These are phyloP conservation scores for Salmo trutta DNA, from an alignment of 2,797 vertebrate species.

Conservation along the genomic window DNA sequence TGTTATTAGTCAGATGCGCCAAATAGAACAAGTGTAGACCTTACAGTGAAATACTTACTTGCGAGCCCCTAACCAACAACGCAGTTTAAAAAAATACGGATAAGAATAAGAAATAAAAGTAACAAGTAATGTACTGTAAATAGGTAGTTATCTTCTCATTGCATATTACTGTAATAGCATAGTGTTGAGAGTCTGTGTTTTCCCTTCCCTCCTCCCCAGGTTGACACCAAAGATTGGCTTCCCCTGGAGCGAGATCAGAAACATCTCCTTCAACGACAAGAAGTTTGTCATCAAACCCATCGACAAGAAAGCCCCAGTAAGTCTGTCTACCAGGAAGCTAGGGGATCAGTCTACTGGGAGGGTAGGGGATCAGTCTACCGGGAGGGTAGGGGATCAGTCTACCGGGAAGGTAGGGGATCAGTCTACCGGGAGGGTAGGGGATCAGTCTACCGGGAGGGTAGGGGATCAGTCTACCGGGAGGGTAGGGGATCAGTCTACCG, in stretches of 20 bases:
- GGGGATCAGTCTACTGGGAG: no score
- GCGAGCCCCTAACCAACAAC: no score
- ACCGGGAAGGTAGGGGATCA: no score
- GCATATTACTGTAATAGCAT: not conserved
- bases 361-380: no score
- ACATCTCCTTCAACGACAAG: slow-evolving; percentile 98
- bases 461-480: not conserved
- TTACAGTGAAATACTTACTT: no score
- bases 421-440: no score
- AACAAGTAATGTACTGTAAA: not conserved
- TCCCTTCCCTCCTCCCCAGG: slow-evolving; percentile 63
- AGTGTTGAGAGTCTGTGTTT: not conserved
- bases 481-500: not conserved
- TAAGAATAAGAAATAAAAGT: no score
- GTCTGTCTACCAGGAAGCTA: slow-evolving; percentile 46
- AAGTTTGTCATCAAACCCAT: slow-evolving; percentile 99
- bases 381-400: no score
- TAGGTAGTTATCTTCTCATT: not conserved
- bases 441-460: not conserved
- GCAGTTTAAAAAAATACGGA: no score
- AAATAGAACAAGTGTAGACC: no score
- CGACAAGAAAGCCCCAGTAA: slow-evolving; percentile 96
- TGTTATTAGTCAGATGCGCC: no score
- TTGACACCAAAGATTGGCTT: slow-evolving; percentile 98
- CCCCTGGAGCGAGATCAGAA: slow-evolving; percentile 98